phyloP scores from a whole-genome alignment of 2,888 invertebrate genomes.

The Campopleginae sp. region DNA sequence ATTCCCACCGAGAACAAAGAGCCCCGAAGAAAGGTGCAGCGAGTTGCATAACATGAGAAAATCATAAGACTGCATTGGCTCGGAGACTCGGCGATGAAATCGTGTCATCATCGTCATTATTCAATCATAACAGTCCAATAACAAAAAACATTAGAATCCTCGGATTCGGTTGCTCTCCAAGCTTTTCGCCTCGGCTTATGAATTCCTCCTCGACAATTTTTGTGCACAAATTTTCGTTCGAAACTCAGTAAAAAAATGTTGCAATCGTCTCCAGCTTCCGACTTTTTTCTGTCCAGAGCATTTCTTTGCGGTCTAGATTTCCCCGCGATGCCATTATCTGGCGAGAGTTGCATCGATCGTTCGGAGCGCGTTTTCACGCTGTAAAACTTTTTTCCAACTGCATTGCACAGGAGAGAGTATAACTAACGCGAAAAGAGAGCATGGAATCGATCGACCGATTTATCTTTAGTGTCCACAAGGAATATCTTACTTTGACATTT shows the following conservation, averaged over 20 bases:
- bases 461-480: neutral
- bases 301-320: slow-evolving; percentile 66
- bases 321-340: slow-evolving; percentile 61
- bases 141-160: slow-evolving; percentile 34
- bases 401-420: slow-evolving; percentile 62
- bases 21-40: slow-evolving; percentile 30
- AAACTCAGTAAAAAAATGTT: slow-evolving; percentile 8
- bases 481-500: slow-evolving; percentile 19
- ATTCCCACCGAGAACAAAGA: slow-evolving; percentile 56
- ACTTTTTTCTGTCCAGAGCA: slow-evolving; percentile 50
- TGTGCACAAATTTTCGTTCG: neutral
- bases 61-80: slow-evolving; percentile 14
- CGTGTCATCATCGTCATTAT: slow-evolving; percentile 26
- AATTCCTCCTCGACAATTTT: slow-evolving; percentile 5
- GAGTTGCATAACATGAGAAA: slow-evolving; percentile 51
- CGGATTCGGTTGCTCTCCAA: neutral
- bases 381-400: slow-evolving; percentile 51
- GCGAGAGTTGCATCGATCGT: slow-evolving; percentile 62
- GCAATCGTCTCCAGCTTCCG: slow-evolving; percentile 47
- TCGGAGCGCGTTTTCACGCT: slow-evolving; percentile 46
- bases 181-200: neutral
- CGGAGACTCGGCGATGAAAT: slow-evolving; percentile 30
- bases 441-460: slow-evolving; percentile 56
- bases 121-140: slow-evolving; percentile 46
- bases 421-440: slow-evolving; percentile 53